Evolutionary conservation across 2,888 invertebrate species (phyloP).

Genomic region (Torymus auratus): DNA sequence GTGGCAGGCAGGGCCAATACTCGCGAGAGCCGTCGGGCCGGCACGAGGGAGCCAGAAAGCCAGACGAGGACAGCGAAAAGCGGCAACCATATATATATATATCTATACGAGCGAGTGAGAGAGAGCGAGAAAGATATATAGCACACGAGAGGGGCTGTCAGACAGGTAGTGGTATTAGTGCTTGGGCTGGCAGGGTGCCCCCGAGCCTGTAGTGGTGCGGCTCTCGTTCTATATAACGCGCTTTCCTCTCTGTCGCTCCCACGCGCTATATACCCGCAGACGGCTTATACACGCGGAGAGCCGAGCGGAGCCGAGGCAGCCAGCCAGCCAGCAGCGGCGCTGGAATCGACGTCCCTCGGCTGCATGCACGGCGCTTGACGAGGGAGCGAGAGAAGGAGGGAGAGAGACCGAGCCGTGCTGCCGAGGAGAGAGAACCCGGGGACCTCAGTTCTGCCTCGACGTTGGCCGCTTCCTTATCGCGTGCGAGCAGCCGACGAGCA

Average conservation of each 20-base stretch:
- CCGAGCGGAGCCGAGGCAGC: too few species aligned
- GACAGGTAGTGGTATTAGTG: not conserved
- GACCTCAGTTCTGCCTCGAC: conserved; percentile 58
- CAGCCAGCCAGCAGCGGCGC: not conserved
- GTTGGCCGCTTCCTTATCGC: conserved; percentile 53
- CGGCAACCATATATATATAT: conserved; percentile 1
- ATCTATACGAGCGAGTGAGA: conserved; percentile 1
- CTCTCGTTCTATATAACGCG: not conserved
- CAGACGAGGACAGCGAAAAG: not conserved
- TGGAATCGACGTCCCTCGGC: conserved; percentile 50
- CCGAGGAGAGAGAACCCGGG: conserved; percentile 30
- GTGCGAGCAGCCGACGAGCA: conserved; percentile 22
- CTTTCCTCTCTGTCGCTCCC: conserved; percentile 8
- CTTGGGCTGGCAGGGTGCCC: conserved; percentile 39
- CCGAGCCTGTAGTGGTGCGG: conserved; percentile 16
- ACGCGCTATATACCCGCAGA: not conserved
- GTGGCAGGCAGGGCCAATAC: conserved; percentile 55
- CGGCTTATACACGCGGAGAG: too few species aligned
- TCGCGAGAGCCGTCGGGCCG: conserved; percentile 30
- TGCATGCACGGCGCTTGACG: not conserved
- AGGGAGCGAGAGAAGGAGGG: conserved; percentile 16
- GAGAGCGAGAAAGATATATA: not conserved
- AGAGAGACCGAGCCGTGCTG: not conserved
- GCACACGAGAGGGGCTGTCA: too few species aligned
- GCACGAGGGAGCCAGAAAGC: not conserved